A percentile compares a stretch with the other conserved stretches of the same genome.
Conservation (phyloP, 2,888 invertebrate genomes). For the Brenthis hecate region DNA sequence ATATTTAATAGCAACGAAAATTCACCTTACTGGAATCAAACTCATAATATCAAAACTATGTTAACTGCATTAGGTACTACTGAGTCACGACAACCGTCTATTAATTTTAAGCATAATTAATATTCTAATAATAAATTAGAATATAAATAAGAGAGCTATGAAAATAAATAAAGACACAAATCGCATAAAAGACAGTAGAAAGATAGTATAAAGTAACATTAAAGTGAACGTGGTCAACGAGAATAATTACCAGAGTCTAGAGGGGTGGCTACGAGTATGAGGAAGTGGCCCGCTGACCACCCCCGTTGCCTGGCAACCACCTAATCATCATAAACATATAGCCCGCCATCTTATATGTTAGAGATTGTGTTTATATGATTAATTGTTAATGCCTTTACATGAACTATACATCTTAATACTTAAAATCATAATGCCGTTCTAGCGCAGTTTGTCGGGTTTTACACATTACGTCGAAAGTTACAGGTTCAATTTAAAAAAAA, state of each 20-base stretch:
- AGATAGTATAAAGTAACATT: constrained; percentile 64
- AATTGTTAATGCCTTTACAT: neutral
- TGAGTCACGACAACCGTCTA: too few relatives aligned
- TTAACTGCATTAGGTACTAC: too few relatives aligned
- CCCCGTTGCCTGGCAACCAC: constrained; percentile 77
- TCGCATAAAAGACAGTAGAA: constrained; percentile 19
- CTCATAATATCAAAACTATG: too few relatives aligned
- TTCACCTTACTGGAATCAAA: too few relatives aligned
- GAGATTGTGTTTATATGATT: constrained; percentile 9
- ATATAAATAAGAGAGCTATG: neutral
- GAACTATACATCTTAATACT: neutral
- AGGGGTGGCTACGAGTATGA: constrained; percentile 67
- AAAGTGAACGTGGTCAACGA: constrained; percentile 68
- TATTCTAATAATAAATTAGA: neutral
- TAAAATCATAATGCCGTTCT: neutral
- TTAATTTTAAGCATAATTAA: neutral
- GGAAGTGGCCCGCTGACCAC: constrained; percentile 71
- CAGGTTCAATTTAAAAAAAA: too few relatives aligned
- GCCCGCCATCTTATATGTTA: constrained; percentile 44
- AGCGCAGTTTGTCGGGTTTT: neutral
- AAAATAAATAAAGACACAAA: constrained; percentile 21
- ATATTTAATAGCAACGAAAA: too few relatives aligned
- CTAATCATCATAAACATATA: constrained; percentile 81
- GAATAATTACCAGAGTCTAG: constrained; percentile 75
- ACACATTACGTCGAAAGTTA: too few relatives aligned